Evolutionary conservation across 2,888 invertebrate species (phyloP).

Genomic region (Polymixis flavicincta): DNA sequence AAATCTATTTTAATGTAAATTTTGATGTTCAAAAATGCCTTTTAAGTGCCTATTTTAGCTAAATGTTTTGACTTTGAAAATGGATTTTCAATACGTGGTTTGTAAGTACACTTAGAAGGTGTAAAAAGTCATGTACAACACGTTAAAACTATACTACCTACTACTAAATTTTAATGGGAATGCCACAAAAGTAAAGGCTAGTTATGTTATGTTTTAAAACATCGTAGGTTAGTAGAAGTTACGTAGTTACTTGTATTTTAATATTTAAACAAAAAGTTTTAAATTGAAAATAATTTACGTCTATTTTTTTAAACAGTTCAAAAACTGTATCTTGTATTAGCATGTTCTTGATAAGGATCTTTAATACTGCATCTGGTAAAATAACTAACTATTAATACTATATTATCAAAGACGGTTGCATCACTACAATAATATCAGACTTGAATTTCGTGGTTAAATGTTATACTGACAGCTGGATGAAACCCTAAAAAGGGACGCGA

Average conservation of each 20-base stretch:
- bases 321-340: background rate
- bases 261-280: no score
- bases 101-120: no score
- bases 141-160: background rate
- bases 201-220: background rate
- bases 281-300: background rate
- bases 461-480: constrained; percentile 24
- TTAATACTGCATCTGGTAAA: background rate
- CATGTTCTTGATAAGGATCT: background rate
- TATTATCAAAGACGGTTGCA: background rate
- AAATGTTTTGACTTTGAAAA: no score
- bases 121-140: no score
- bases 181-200: no score
- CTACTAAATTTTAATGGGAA: background rate
- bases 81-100: no score
- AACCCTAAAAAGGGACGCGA: constrained; percentile 25
- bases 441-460: background rate
- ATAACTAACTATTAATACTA: no score
- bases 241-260: no score
- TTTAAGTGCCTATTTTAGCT: no score
- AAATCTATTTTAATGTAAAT: no score
- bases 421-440: background rate
- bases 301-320: background rate
- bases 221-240: background rate
- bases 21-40: no score